phyloP scores from a whole-genome alignment of 2,888 invertebrate genomes.

The Shargacucullia verbasci region DNA sequence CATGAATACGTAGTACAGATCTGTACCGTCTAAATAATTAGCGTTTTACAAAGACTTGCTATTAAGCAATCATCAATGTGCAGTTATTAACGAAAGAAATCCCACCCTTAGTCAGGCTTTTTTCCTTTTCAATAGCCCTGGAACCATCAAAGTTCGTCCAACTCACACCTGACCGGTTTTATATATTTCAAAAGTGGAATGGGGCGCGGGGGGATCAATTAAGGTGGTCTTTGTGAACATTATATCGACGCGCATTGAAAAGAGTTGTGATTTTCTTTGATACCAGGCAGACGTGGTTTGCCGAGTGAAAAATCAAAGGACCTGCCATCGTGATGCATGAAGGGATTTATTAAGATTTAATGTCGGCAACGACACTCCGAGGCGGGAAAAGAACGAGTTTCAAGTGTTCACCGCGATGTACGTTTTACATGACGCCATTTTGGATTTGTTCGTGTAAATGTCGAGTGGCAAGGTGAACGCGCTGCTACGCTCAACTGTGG shows the following conservation, averaged over 20 bases:
- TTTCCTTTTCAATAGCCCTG: slow-evolving; percentile 47
- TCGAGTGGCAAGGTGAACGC: slow-evolving; percentile 66
- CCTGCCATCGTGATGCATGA: slow-evolving; percentile 84
- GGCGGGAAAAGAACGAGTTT: slow-evolving; percentile 88
- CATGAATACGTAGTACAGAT: background rate
- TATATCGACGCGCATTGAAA: slow-evolving; percentile 88
- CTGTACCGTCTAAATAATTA: slow-evolving; percentile 2
- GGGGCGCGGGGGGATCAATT: slow-evolving; percentile 82
- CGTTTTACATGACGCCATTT: slow-evolving; percentile 86
- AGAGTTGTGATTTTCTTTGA: slow-evolving; percentile 89
- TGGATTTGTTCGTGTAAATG: slow-evolving; percentile 79
- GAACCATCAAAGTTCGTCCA: slow-evolving; percentile 54
- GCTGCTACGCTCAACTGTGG: slow-evolving; percentile 47
- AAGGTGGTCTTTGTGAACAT: slow-evolving; percentile 83
- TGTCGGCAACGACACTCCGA: slow-evolving; percentile 87
- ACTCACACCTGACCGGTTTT: slow-evolving; percentile 64
- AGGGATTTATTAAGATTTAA: slow-evolving; percentile 89
- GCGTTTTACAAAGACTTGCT: background rate
- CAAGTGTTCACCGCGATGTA: slow-evolving; percentile 81
- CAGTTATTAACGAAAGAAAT: slow-evolving; percentile 33
- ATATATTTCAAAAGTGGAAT: slow-evolving; percentile 72
- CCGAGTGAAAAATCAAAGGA: slow-evolving; percentile 88
- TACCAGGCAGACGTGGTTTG: slow-evolving; percentile 86
- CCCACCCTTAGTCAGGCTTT: slow-evolving; percentile 30
- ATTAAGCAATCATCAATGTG: slow-evolving; percentile 23